Evolutionary conservation across 2,113 vertebrate species (phyloP).

Genomic region (Megalops atlanticus): DNA sequence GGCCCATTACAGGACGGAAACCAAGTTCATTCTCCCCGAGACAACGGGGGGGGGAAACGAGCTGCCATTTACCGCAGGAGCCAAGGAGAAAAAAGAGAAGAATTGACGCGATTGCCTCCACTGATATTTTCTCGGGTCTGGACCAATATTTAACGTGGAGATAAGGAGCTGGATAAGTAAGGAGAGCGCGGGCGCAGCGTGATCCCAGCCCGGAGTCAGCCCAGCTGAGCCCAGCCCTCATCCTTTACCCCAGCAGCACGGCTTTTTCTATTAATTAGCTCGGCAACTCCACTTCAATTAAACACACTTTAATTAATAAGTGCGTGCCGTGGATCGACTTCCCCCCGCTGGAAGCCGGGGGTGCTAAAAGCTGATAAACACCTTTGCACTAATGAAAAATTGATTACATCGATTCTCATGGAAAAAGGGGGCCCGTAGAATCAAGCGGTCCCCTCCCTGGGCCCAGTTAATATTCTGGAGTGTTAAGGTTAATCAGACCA

Average conservation of each 20-base stretch:
- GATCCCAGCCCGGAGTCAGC: constrained; percentile 39
- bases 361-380: constrained; percentile 98
- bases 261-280: constrained; percentile 90
- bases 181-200: neutral
- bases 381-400: constrained; percentile 98
- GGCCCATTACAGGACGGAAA: neutral
- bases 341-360: constrained; percentile 81
- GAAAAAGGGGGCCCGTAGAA: constrained; percentile 71
- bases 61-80: neutral
- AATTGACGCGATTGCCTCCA: neutral
- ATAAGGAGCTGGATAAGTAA: neutral
- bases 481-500: constrained; percentile 73
- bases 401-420: constrained; percentile 89
- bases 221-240: constrained; percentile 36
- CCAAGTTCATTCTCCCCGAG: neutral
- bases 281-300: constrained; percentile 90
- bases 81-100: neutral
- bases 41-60: neutral
- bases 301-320: constrained; percentile 99
- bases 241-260: constrained; percentile 36
- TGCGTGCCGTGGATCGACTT: constrained; percentile 86
- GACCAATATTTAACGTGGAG: neutral
- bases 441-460: constrained; percentile 57
- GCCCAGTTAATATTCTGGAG: constrained; percentile 55
- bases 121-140: constrained; percentile 4